These are phyloP conservation scores for Amiota mariae DNA, from an alignment of 2,888 invertebrate genomes.

Conservation along the genomic window DNA sequence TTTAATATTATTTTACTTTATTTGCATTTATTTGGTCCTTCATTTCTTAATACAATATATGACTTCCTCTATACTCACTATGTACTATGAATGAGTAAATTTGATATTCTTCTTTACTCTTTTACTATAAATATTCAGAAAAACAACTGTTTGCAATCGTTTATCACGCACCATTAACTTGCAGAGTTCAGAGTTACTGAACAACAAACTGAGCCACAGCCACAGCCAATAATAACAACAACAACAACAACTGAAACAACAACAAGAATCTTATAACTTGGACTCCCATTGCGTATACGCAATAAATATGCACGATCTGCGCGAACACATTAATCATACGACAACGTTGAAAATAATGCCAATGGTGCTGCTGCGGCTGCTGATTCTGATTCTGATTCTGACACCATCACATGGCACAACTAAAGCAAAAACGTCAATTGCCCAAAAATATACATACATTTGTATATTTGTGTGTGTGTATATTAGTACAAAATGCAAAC, in stretches of 20 bases:
- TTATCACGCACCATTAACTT: conserved; percentile 3
- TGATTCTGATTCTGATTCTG: background rate
- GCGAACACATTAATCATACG: conserved; percentile 22
- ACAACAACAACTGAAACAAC: background rate
- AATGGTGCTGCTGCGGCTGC: no score
- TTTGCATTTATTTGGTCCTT: no score
- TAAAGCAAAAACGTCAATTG: conserved; percentile 4
- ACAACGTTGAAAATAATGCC: background rate
- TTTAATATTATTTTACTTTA: no score
- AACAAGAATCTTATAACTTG: background rate
- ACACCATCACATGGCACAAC: background rate
- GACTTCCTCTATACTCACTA: no score
- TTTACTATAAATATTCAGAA: background rate
- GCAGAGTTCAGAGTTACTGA: background rate
- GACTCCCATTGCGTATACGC: background rate
- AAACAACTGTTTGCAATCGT: background rate
- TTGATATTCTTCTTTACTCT: no score
- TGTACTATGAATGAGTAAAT: no score
- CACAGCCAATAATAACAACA: background rate
- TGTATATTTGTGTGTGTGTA: no score
- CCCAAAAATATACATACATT: background rate
- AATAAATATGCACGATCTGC: background rate
- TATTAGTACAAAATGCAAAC: no score
- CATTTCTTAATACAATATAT: no score
- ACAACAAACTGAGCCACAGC: background rate